Base-by-base conservation (phyloP, 2,113 vertebrate genomes). In the Perccottus glenii region DNA sequence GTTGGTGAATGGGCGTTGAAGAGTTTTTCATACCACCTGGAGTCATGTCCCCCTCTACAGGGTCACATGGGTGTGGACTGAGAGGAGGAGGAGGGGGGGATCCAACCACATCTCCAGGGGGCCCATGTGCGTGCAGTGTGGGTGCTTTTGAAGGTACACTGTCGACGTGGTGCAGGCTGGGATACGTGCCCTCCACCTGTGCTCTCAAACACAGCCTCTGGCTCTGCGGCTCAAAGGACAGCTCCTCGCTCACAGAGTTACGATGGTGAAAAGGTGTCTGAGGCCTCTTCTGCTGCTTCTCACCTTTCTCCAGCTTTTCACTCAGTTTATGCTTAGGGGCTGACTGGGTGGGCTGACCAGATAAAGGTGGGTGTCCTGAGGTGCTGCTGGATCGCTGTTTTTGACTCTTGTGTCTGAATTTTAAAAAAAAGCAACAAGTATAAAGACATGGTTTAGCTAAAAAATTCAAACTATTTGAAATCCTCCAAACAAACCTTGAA, bases 231-330 rank as follows among this genome's bases (percentile, higher is more conserved):
- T 98, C 96, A 90, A 96, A 85, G 73, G 91, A 89, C 70, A 92
- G 92, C 74, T 98, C 96, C 65, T 97, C 95, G 4, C 94, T 91
- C 67, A 96, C 67, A 60, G 94, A 95, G 80, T 93, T 94, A 36
- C 97, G 96, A 75, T 98, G 97, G 88, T 98, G 96, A 84, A 98
- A 98, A 67, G 96, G 96, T 56, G 94, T 98, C 86, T 96, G 92
- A 49, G 97, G 96, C 77, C 97, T 94, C 87, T 97, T 98, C 85
- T 96, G 96, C 80, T 96, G 97, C 85, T 99, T 99, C 77, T 99
- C 97, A 51, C 91, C 93, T 89, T 99, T 99, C 83, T 99, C 97
- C 83, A 93, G 92, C 89, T 99, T 99, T 71, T 99, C 97, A 11
- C 86, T 95, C 67, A 94, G 92, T 92, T 99, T 99, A 94, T 97